Evolutionary conservation across 2,113 vertebrate genomes (phyloP).

Genomic region (Chionomys nivalis): DNA sequence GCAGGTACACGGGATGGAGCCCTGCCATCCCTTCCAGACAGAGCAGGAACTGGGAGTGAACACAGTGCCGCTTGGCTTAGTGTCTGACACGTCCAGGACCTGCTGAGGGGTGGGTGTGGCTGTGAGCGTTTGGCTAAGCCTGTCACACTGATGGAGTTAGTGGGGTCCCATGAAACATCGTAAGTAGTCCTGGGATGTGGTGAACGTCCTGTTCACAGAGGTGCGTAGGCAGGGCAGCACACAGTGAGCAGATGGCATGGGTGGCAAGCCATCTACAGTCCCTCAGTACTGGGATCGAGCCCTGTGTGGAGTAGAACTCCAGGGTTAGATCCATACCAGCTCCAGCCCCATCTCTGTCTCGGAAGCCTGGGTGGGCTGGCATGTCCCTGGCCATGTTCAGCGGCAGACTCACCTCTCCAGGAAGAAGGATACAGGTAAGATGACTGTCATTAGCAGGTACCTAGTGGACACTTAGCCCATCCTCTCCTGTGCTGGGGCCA

Average conservation of each 20-base stretch:
- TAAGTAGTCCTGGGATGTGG: neutral
- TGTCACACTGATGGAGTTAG: neutral
- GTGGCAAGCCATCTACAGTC: neutral
- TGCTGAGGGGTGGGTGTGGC: neutral
- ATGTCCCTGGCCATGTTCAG: neutral
- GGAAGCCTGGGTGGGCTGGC: neutral
- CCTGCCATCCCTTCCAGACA: fast-evolving
- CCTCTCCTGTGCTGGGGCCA: neutral
- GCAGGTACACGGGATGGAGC: too few species aligned
- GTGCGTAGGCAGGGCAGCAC: neutral
- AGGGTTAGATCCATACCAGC: neutral
- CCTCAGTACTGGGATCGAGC: neutral
- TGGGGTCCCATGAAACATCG: neutral
- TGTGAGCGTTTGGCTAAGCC: neutral
- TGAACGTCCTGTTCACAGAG: neutral
- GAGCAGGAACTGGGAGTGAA: neutral
- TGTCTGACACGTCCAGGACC: neutral
- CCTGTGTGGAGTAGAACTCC: neutral
- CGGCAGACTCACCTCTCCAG: neutral
- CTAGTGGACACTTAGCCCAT: neutral
- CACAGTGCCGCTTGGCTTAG: neutral
- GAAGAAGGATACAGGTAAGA: neutral
- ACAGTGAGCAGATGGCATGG: neutral
- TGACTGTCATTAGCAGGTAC: neutral
- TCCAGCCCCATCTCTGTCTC: neutral